Conservation (phyloP, 2,888 invertebrate genomes). For the Danaus chrysippus region DNA sequence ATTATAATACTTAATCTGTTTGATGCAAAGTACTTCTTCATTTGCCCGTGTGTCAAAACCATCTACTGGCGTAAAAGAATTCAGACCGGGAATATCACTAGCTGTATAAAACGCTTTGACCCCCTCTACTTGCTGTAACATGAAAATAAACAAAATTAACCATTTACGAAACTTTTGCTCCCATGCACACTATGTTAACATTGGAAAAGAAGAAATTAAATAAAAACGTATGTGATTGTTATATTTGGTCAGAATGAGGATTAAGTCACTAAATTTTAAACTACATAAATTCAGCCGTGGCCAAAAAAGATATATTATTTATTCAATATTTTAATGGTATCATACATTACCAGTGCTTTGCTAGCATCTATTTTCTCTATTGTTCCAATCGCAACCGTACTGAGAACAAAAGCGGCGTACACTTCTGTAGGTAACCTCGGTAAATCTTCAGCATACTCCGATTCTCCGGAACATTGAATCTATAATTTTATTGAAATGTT, state of each 20-base stretch:
- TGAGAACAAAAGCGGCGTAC: conserved; percentile 82
- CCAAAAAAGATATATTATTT: conserved; percentile 49
- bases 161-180: too few relatives aligned
- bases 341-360: conserved; percentile 78
- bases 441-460: conserved; percentile 82
- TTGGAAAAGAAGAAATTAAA: too few relatives aligned
- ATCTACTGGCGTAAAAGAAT: conserved; percentile 62
- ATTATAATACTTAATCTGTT: conserved; percentile 80
- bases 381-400: conserved; percentile 74
- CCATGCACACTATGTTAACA: too few relatives aligned
- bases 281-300: conserved; percentile 53
- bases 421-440: conserved; percentile 80
- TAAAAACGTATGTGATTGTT: too few relatives aligned
- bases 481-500: conserved; percentile 35
- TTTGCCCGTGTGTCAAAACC: conserved; percentile 22
- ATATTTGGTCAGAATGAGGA: too few relatives aligned
- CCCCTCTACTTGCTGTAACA: conserved; percentile 48
- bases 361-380: conserved; percentile 80
- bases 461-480: conserved; percentile 83
- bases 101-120: conserved; percentile 82
- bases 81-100: conserved; percentile 85
- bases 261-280: too few relatives aligned
- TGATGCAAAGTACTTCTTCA: conserved; percentile 75
- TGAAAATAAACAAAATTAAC: too few relatives aligned
- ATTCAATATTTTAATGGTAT: too few relatives aligned